Base-by-base conservation (phyloP, 2,113 vertebrate species). In the Lophotis ruficrista region DNA sequence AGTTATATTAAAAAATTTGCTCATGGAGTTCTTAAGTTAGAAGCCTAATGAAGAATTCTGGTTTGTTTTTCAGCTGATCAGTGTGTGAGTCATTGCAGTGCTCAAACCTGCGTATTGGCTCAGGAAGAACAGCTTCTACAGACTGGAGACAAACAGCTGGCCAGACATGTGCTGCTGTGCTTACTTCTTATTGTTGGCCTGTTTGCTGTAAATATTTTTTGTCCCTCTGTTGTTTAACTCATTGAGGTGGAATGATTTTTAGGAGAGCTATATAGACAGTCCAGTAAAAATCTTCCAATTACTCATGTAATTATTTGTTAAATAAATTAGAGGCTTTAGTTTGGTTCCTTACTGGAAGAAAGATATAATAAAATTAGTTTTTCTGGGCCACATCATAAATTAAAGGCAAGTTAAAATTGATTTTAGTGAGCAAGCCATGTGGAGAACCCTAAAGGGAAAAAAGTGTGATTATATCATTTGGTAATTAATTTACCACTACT, bases 161-260 rank as follows among this genome's bases (percentile, higher is more conserved):
- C 98, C 68, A 98, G 99, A 93, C 99, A 99, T 7, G 97, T 99
- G 93, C 96, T 99, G 93, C 96, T 99, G 14, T 99, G 99, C 97
- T 97, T 99, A 38, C 98, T 99, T 62, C 98, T 99, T 88, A 94
- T 98, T 89, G 98, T 99, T 94, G 98, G 98, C 98, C 97, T 99
- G 65, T 98, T 99, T 90, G 99, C 99, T 95, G 99, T 99, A 98
- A 99, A 97, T 98, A 90, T 87, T 75, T 95, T 93, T 97, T 80
- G 56, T 90, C 25, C 30, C 18, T 31, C 9, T 80, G 20, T 77
- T 80, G 35, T 62, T 93, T 92, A 89, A 83, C 53, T 95, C 37
- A 47, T 62, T 94, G 66, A 91, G 71, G 70, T 73, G 58, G 90
- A 87, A 72, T 37, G 80, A 12, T 82, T 92, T 95, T 83, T 83